Evolutionary conservation across 2,113 vertebrate species (phyloP), one percentile per base, ranked within the genome.

Genomic region (Geococcyx californianus): DNA sequence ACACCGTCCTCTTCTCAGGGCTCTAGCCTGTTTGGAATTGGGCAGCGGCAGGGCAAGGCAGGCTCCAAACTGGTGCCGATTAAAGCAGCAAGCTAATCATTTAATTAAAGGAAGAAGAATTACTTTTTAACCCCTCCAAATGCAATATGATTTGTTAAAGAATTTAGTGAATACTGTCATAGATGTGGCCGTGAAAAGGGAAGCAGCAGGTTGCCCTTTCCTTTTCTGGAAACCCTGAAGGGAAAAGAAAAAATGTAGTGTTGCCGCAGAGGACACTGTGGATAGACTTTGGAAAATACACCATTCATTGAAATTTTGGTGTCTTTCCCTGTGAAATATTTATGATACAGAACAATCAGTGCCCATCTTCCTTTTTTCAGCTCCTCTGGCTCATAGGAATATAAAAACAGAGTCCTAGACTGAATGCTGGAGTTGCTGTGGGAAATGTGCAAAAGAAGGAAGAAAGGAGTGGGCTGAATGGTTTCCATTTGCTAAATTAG

Each of bases 21-120:
- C n/a, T 56, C 5, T 44, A 1, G 31, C 19, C 14, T 63, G 1
- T 5, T 1, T 42, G 21, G 45, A 62, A 63, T 0, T 20, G 12
- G 21, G 23, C 21, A 58, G 13, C 33, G 31, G 3, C 6, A 42
- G 16, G 5, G 15, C 33, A 33, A 31, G 23, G 11, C 14, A 55
- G 8, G 12, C 18, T 63, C 19, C 60, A 60, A 17, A 34, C 5
- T 33, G 14, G 2, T 84, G 16, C 12, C 75, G 44, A 64, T 34
- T 31, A 63, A 67, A 63, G 9, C 33, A 89, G 19, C 2, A 75
- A 64, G 25, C 7, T 3, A 38, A 21, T 44, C 51, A 29, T 54
- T 94, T 45, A 31, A 42, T 67, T 75, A 14, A 63, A 63, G 38
- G 24, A 68, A 33, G 29, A 59, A n/a, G 4, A 38, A 52, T 3